These are phyloP conservation scores for Schizotus pectinicornis DNA, from an alignment of 2,888 invertebrate genomes.

Conservation along the genomic window DNA sequence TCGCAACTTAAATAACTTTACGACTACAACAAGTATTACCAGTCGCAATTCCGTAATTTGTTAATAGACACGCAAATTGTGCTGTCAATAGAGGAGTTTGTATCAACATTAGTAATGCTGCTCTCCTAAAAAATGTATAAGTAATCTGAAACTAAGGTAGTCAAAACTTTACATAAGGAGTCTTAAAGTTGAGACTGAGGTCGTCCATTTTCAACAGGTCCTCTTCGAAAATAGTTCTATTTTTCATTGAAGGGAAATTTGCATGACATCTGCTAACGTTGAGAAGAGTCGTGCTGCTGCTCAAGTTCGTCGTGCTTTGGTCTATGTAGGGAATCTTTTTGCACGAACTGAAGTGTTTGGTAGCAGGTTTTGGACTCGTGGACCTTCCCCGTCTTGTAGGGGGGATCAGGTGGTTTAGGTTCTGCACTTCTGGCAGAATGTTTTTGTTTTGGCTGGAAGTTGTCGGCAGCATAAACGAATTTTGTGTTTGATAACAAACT, in stretches of 20 bases:
- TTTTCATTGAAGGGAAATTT: neutral
- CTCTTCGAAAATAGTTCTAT: constrained; percentile 1
- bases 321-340: constrained; percentile 45
- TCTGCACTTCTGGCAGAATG: constrained; percentile 44
- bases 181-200: constrained; percentile 14
- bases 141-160: neutral
- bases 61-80: constrained; percentile 33
- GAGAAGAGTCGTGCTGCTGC: constrained; percentile 9
- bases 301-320: constrained; percentile 33
- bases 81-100: constrained; percentile 24
- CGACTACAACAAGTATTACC: constrained; percentile 37
- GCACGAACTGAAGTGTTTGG: constrained; percentile 3
- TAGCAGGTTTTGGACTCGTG: constrained; percentile 42
- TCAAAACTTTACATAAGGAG: constrained; percentile 4
- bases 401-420: constrained; percentile 43
- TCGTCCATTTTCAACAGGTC: constrained; percentile 9
- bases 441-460: constrained; percentile 52
- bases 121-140: neutral
- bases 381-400: constrained; percentile 48
- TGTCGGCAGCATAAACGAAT: constrained; percentile 54
- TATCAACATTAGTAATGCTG: neutral
- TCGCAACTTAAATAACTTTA: neutral
- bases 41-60: constrained; percentile 47
- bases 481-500: constrained; percentile 1
- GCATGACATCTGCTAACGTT: neutral